These are phyloP conservation scores for Crotalus horridus DNA, from an alignment of 2,113 vertebrate species.

Conservation along the genomic window DNA sequence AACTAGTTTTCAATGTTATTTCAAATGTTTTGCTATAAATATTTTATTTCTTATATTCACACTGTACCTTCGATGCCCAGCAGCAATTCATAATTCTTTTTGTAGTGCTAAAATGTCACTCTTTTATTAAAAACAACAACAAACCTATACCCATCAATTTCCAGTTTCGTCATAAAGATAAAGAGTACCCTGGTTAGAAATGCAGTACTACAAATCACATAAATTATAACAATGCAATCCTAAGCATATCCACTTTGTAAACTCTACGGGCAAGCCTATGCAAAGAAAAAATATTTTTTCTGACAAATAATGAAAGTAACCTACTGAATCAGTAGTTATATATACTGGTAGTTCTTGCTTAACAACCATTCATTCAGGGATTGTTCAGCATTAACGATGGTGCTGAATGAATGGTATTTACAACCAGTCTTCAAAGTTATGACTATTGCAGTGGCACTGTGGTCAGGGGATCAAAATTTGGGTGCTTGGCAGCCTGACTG, in stretches of 20 bases:
- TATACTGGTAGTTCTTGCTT: neutral
- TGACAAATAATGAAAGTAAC: neutral
- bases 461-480: neutral
- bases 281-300: neutral
- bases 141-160: neutral
- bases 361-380: neutral
- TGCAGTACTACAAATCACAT: neutral
- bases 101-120: neutral
- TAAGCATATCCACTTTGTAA: neutral
- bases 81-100: slow-evolving; percentile 1
- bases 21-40: neutral
- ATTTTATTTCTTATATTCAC: slow-evolving; percentile 8
- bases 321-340: neutral
- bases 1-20: slow-evolving; percentile 2
- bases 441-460: neutral
- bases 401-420: neutral
- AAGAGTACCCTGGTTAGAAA: neutral
- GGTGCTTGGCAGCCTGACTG: neutral
- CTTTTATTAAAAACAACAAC: neutral
- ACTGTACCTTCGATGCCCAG: neutral
- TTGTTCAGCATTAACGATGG: neutral
- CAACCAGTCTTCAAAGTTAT: neutral
- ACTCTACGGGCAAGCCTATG: neutral
- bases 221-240: neutral
- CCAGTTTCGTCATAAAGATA: neutral